Evolutionary conservation across 2,888 invertebrate genomes (phyloP), one percentile per base, ranked within the genome.

Genomic region (Cinara cedri): DNA sequence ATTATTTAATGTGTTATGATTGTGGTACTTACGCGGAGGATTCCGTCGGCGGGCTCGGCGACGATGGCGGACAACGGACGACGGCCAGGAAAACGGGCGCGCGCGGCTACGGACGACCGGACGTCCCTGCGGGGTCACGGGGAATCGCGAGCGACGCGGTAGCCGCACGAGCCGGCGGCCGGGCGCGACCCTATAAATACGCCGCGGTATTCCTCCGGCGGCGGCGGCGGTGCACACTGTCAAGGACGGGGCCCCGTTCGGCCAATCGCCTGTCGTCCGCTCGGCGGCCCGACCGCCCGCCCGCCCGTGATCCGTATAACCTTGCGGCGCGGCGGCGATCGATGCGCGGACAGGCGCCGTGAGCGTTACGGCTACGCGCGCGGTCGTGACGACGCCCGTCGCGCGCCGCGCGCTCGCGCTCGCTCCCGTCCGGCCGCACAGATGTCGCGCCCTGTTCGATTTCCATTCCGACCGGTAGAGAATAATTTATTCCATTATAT

Each of bases 181-280:
- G 74, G 63, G 63, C 51, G 51, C 74, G 74, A 78, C 76, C 76
- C 57, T 26, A 21, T 26, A 74, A 74, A 49, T 51, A 26, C 13
- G 14, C 6, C 57, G 55, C 14, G 42, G n/a, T 19, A 54, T 51
- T 34, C 51, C 55, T 26, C 55, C 65, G 46, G 44, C 57, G 6
- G 26, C 65, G 57, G 44, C 57, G 6, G 26, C 65, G 57, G 55
- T 26, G 34, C 57, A 51, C 76, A 68, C 76, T 68, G 68, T 78
- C 76, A 78, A 78, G 76, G 76, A 78, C 76, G 62, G 57, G 21
- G 34, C 34, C 34, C 24, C 24, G 16, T 42, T 14, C 68, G 49
- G 1, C 76, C 76, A 78, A 78, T 78, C 44, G 24, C n/a, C 1
- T 44, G 34, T 11, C 11, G n/a, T 11, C 21, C 42, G 51, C 42